Percentiles rank a stretch among this genome's conserved stretches.
phyloP scores from a whole-genome alignment of 2,113 vertebrate genomes.

The Atherinomorus stipes region DNA sequence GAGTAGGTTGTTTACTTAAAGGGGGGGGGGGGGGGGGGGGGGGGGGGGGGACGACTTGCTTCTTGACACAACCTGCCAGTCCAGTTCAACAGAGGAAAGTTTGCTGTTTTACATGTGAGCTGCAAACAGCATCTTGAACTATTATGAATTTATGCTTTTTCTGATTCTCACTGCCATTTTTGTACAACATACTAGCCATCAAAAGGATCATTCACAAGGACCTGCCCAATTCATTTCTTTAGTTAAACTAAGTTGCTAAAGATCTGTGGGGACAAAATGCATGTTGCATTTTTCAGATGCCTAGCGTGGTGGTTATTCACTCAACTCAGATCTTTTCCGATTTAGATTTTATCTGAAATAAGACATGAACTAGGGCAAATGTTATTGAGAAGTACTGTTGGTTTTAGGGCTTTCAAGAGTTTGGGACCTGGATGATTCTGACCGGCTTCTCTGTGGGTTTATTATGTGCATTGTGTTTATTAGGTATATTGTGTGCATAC shows the following conservation, averaged over 20 bases:
- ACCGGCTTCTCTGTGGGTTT: neutral
- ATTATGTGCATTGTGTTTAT: too few relatives aligned
- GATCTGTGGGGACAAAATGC: neutral
- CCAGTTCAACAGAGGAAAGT: neutral
- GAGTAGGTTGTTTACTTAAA: constrained; percentile 7
- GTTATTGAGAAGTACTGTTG: too few relatives aligned
- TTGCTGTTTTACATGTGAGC: neutral
- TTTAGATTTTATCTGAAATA: neutral
- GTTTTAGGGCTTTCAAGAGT: too few relatives aligned
- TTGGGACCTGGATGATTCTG: neutral
- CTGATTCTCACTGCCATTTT: neutral
- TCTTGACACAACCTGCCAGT: constrained; percentile 2
- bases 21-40: too few relatives aligned
- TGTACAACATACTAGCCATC: neutral
- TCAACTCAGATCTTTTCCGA: neutral
- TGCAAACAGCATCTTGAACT: neutral
- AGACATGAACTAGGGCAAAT: neutral
- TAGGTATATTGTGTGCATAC: constrained; percentile 6
- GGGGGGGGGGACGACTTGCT: too few relatives aligned
- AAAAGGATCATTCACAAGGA: constrained; percentile 13
- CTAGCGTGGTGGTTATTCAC: too few relatives aligned
- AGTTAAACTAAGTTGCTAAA: neutral
- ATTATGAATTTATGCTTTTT: neutral
- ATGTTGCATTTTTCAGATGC: neutral
- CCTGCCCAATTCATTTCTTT: constrained; percentile 1